Evolutionary conservation across 2,113 vertebrate genomes (phyloP).

Genomic region (Myanophis thanlyinensis): DNA sequence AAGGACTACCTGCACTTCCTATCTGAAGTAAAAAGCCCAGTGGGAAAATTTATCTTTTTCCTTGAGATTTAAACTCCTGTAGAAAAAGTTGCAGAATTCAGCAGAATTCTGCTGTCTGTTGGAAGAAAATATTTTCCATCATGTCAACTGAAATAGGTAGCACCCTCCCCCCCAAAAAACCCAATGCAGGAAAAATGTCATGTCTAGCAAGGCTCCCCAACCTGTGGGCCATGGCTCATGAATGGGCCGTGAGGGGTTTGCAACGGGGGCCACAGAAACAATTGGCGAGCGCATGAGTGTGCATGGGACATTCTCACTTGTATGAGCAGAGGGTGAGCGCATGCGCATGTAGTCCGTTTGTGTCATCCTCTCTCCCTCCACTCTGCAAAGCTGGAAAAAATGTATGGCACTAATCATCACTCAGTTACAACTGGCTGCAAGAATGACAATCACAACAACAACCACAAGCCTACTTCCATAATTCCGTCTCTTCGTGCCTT

Average conservation of each 20-base stretch:
- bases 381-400: background rate
- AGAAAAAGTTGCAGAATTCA: background rate
- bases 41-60: background rate
- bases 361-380: too few relatives aligned
- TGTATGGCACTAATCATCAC: background rate
- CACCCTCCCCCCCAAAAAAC: too few relatives aligned
- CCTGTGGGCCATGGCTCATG: too few relatives aligned
- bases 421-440: background rate
- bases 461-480: background rate
- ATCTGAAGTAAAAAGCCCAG: background rate
- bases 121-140: background rate
- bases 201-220: background rate
- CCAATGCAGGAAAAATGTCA: background rate
- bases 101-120: background rate
- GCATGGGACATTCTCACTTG: background rate
- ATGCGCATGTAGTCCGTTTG: too few relatives aligned
- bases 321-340: too few relatives aligned
- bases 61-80: background rate
- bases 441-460: background rate
- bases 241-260: too few relatives aligned
- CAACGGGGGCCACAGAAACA: too few relatives aligned
- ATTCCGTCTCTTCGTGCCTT: background rate
- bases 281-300: accelerated
- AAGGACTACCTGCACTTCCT: background rate
- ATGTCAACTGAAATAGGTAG: background rate